A percentile compares a stretch with the other conserved stretches of the same genome.
Conservation (phyloP, 2,113 vertebrate species). For the Lophura nycthemera region DNA sequence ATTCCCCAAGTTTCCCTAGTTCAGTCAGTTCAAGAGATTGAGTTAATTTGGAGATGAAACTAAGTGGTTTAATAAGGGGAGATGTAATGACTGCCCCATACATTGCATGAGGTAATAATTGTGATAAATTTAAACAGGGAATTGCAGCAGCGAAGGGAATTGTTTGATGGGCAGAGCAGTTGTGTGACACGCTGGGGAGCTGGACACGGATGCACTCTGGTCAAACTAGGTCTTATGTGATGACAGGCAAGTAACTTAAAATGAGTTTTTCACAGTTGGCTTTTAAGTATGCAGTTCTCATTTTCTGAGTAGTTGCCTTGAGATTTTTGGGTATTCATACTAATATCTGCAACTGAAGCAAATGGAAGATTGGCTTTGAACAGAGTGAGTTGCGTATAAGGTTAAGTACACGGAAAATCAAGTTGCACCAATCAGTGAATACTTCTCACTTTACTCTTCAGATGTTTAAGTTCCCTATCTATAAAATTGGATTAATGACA, state of each 20-base stretch:
- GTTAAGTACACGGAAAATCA: neutral
- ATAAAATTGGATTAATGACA: neutral
- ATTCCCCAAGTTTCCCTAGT: neutral
- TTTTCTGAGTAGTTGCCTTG: slow-evolving; percentile 26
- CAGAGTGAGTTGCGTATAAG: neutral
- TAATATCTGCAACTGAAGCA: neutral
- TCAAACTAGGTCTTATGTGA: neutral
- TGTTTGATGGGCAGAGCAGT: neutral
- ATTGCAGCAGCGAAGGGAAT: slow-evolving; percentile 41
- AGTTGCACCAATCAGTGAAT: neutral
- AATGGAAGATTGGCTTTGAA: neutral
- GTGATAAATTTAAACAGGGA: neutral
- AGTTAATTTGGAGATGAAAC: neutral
- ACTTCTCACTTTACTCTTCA: neutral
- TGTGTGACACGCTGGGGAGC: neutral
- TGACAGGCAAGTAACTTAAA: slow-evolving; percentile 21
- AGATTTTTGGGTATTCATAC: neutral
- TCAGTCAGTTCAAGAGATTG: slow-evolving; percentile 6
- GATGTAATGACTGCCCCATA: neutral
- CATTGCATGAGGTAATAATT: slow-evolving; percentile 29
- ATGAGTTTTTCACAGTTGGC: slow-evolving; percentile 8
- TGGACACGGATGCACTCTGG: neutral
- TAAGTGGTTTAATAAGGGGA: neutral
- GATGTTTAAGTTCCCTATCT: neutral
- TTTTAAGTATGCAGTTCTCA: slow-evolving; percentile 18